Conservation (phyloP, 2,888 invertebrate species). For the Drosophila stalkeri region DNA sequence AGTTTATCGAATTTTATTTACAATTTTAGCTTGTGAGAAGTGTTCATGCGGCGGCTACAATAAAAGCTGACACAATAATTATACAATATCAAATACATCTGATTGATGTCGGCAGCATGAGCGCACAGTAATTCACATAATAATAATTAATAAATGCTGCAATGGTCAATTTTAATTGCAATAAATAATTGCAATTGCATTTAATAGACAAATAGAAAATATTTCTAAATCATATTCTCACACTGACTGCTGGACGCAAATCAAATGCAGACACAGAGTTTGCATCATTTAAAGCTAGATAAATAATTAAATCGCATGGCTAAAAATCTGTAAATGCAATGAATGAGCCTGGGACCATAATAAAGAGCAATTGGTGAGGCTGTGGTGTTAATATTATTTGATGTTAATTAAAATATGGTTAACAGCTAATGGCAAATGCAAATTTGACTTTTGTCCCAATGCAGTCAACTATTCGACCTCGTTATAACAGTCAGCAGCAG, state of each 20-base stretch:
- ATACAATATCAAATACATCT: not conserved
- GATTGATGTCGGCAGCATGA: not conserved
- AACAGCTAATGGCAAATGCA: constrained; percentile 62
- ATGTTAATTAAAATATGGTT: constrained; percentile 67
- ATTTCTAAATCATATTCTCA: not conserved
- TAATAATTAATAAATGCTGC: constrained; percentile 1
- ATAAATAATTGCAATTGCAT: constrained; percentile 3
- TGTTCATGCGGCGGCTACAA: not conserved
- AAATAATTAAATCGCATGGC: constrained; percentile 19
- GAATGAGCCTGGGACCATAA: constrained; percentile 9
- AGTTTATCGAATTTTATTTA: not conserved
- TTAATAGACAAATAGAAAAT: constrained; percentile 4
- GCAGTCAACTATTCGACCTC: constrained; percentile 50
- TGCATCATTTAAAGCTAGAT: constrained; percentile 14
- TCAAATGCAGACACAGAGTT: not conserved
- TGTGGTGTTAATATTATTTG: constrained; percentile 49
- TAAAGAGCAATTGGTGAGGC: constrained; percentile 20
- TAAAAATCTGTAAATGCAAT: constrained; percentile 1
- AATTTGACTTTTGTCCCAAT: constrained; percentile 50
- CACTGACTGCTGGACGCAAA: not conserved
- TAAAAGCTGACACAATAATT: not conserved
- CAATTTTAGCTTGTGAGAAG: not conserved
- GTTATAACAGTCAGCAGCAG: constrained; percentile 29
- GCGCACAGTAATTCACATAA: not conserved
- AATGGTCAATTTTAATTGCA: not conserved